Evolutionary conservation across 2,888 invertebrate species (phyloP), one percentile per base, ranked within the genome.

Genomic region (Antheraea yamamai): DNA sequence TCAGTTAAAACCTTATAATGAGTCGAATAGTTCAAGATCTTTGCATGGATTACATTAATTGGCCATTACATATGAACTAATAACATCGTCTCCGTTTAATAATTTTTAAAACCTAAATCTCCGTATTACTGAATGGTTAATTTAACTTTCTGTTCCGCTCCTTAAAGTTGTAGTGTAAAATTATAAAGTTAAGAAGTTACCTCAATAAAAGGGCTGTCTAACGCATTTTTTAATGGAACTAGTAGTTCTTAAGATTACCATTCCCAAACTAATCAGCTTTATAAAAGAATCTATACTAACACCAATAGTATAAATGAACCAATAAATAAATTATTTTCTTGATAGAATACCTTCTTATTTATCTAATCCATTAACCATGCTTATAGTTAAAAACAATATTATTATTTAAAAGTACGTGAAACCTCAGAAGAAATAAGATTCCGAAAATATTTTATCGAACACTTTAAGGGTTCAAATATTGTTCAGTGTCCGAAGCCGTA

Each of bases 401-500:
- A 23, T 47, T 12, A 47, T 61, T 61, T 23, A 61, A 47, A 47
- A 61, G 18, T 23, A n/a, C 0, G 35, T 61, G 12, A 3, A 39
- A n/a, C 61, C 61, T 72, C 71, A 58, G 55, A 84, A 77, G 79
- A 82, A 84, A 84, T 82, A 81, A 83, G 81, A 87, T 88, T 84
- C 82, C 79, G 75, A 81, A 86, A 85, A 87, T 84, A 84, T 85
- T 86, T 83, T 79, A 79, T 82, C 83, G 84, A 82, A 73, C 73
- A 58, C 68, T 75, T 75, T 81, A 88, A 85, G 88, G 89, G 82
- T 16, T 87, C 87, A 87, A 84, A 82, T 85, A 88, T 87, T 87
- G 87, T 87, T 81, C 82, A 86, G 84, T 86, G 92, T 89, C 92
- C 91, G 88, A 90, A 89, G 90, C 89, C 87, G 85, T 86, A 84